These are phyloP conservation scores for Eulemur coronatus DNA, from an alignment of 2,797 vertebrate genomes.

Conservation along the genomic window DNA sequence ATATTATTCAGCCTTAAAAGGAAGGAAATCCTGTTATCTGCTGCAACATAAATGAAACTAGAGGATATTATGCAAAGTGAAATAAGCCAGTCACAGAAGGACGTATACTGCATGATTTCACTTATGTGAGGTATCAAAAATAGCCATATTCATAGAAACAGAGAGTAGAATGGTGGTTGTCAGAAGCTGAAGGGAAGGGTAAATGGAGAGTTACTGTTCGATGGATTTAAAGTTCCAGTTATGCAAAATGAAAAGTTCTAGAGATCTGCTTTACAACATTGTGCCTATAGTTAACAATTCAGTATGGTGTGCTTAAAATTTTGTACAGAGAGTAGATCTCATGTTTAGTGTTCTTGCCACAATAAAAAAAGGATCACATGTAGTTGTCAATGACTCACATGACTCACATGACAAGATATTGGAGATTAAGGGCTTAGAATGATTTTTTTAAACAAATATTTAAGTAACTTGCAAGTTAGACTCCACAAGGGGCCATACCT, in stretches of 20 bases:
- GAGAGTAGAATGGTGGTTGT: background rate
- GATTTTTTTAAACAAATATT: constrained; percentile 1
- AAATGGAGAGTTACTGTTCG: background rate
- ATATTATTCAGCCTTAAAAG: background rate
- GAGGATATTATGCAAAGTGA: background rate
- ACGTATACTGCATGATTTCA: background rate
- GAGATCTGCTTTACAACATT: background rate
- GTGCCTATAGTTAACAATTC: background rate
- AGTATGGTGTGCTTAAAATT: background rate
- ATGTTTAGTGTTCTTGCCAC: background rate
- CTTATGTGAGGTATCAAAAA: background rate
- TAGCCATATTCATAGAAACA: background rate
- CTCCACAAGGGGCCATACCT: background rate
- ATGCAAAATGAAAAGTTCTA: background rate
- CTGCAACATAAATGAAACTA: background rate
- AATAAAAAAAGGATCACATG: background rate
- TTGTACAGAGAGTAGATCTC: background rate
- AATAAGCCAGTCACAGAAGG: background rate
- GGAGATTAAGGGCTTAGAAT: background rate
- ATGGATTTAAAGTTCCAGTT: background rate
- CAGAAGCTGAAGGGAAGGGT: background rate
- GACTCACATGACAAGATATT: background rate
- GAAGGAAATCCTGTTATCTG: background rate
- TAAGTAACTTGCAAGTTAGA: background rate
- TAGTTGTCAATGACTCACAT: background rate